Percentiles rank a stretch among this genome's conserved stretches.
phyloP scores from a whole-genome alignment of 2,888 invertebrate species.

The Conchocele bisecta region DNA sequence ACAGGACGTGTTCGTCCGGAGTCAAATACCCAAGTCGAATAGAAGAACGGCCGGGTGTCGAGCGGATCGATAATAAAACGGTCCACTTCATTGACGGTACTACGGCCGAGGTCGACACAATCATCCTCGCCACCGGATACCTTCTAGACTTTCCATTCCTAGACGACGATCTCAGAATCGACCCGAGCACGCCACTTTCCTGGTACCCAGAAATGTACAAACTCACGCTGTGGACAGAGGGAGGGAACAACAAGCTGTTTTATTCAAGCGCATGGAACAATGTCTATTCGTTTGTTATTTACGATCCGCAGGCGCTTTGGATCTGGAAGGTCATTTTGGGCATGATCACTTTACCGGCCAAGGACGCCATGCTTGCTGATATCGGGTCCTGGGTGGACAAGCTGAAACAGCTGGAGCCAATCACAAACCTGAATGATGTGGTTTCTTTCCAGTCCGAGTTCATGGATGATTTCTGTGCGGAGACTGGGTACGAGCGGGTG shows the following conservation, averaged over 20 bases:
- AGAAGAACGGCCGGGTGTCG: slow-evolving; percentile 14
- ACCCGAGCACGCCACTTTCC: not conserved
- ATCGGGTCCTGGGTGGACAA: not conserved
- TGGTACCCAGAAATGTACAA: slow-evolving; percentile 2
- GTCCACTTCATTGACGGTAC: not conserved
- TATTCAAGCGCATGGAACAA: not conserved
- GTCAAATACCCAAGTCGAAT: slow-evolving; percentile 11
- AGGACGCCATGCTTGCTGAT: not conserved
- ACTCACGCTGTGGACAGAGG: not conserved
- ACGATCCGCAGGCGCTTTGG: slow-evolving; percentile 1
- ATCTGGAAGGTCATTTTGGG: not conserved
- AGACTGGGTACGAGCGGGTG: too few species aligned
- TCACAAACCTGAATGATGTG: too few species aligned
- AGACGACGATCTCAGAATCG: not conserved
- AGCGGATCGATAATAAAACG: not conserved
- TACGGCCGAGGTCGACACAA: not conserved
- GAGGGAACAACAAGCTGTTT: not conserved
- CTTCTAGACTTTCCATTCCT: not conserved
- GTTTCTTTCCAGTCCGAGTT: too few species aligned
- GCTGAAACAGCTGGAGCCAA: too few species aligned
- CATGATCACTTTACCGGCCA: not conserved
- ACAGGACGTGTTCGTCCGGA: not conserved
- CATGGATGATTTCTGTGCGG: too few species aligned
- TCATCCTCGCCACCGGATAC: not conserved
- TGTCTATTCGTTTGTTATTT: not conserved